phyloP scores from a whole-genome alignment of 1,140 invertebrate genomes.

The Tetragonula clypearis region DNA sequence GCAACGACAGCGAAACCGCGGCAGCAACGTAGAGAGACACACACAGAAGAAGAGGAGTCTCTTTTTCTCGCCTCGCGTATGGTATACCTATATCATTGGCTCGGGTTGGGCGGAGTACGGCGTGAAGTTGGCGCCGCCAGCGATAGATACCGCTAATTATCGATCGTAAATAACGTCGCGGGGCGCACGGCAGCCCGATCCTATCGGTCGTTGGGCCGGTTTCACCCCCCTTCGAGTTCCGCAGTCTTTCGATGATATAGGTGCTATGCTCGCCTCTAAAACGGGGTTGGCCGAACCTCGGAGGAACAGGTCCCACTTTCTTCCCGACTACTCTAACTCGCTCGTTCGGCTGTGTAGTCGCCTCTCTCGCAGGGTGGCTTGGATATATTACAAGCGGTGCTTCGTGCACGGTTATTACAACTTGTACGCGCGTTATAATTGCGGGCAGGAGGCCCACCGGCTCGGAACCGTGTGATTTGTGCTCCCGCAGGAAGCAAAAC shows the following conservation, averaged over 20 bases:
- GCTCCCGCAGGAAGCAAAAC: conserved; percentile 40
- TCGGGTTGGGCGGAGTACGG: conserved; percentile 65
- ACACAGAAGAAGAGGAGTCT: conserved; percentile 17
- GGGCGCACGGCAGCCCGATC: conserved; percentile 69
- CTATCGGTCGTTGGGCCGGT: conserved; percentile 62
- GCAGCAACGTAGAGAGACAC: conserved; percentile 1
- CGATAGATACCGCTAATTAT: conserved; percentile 82
- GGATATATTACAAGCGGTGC: conserved; percentile 63
- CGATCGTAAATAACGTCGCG: conserved; percentile 80
- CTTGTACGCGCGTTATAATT: conserved; percentile 59
- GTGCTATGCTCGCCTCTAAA: conserved; percentile 49
- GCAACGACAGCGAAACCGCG: conserved; percentile 30
- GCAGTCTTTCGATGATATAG: conserved; percentile 67
- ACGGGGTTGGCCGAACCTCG: conserved; percentile 55
- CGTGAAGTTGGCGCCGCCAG: conserved; percentile 79
- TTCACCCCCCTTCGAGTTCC: conserved; percentile 50
- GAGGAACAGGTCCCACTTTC: conserved; percentile 36
- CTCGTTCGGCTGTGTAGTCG: conserved; percentile 25
- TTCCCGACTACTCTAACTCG: conserved; percentile 1
- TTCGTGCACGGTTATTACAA: conserved; percentile 62
- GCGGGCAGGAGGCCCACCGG: conserved; percentile 42
- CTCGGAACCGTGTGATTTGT: conserved; percentile 62
- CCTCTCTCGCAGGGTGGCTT: conserved; percentile 58
- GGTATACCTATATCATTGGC: conserved; percentile 64
- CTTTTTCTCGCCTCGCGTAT: conserved; percentile 39